Conservation (phyloP, 2,113 vertebrate genomes). For the Pycnonotus jocosus region DNA sequence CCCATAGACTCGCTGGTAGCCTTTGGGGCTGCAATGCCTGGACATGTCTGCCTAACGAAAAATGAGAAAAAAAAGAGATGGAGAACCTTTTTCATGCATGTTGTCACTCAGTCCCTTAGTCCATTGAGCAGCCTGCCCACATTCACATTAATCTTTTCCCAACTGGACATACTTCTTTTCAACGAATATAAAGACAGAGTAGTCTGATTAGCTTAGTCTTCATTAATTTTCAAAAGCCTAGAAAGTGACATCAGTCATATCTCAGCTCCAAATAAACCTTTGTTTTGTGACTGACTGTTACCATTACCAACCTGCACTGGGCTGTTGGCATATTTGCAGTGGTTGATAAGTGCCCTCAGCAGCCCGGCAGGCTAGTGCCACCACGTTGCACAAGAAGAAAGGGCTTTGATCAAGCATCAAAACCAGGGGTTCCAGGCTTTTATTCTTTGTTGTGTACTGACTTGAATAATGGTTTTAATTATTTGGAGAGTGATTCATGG, state of each 20-base stretch:
- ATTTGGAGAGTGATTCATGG: neutral
- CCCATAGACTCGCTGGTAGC: neutral
- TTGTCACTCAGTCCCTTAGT: neutral
- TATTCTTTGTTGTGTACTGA: slow-evolving; percentile 20
- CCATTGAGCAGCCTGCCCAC: neutral
- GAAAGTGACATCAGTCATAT: neutral
- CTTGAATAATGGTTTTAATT: slow-evolving; percentile 14
- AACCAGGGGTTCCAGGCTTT: neutral
- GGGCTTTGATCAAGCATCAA: neutral
- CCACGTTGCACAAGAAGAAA: neutral
- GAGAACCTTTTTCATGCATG: neutral
- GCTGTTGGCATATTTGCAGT: neutral
- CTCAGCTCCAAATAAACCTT: neutral
- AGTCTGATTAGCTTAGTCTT: neutral
- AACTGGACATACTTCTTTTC: neutral
- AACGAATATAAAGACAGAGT: neutral
- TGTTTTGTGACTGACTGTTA: neutral
- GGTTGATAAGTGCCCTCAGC: neutral
- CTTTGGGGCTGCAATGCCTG: neutral
- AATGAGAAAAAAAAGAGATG: neutral
- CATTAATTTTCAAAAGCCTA: neutral
- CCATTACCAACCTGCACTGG: neutral
- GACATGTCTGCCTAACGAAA: neutral
- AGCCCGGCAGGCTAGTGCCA: neutral
- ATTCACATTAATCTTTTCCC: neutral